Conservation (phyloP, 2,888 invertebrate genomes). For the Eupithecia subumbrata region DNA sequence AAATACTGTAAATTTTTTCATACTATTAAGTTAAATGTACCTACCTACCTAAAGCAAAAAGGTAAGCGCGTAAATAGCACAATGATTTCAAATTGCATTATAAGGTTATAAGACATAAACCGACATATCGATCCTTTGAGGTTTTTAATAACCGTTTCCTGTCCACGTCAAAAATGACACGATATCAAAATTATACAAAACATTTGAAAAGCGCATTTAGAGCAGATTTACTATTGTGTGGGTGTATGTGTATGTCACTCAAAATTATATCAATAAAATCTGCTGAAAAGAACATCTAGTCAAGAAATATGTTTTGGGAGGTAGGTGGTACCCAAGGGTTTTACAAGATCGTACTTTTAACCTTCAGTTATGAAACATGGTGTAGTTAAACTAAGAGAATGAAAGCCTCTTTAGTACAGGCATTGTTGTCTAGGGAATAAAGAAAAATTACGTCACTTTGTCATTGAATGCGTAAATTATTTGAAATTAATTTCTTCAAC, state of each 20-base stretch:
- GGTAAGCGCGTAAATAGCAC: slow-evolving; percentile 9
- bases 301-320: neutral
- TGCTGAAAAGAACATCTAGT: slow-evolving; percentile 42
- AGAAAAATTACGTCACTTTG: too few relatives aligned
- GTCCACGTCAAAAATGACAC: slow-evolving; percentile 69
- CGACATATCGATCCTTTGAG: slow-evolving; percentile 52
- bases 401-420: neutral
- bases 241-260: slow-evolving; percentile 76
- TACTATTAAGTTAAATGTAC: neutral
- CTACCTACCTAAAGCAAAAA: too few relatives aligned
- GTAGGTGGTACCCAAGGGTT: neutral
- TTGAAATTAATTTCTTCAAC: too few relatives aligned
- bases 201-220: slow-evolving; percentile 76
- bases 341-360: neutral
- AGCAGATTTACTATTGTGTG: slow-evolving; percentile 75
- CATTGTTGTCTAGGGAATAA: too few relatives aligned
- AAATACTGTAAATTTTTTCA: neutral
- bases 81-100: slow-evolving; percentile 12
- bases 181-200: slow-evolving; percentile 62
- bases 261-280: slow-evolving; percentile 57
- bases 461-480: too few relatives aligned
- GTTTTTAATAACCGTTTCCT: slow-evolving; percentile 67
- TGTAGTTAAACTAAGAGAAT: neutral
- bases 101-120: slow-evolving; percentile 21
- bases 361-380: neutral